Evolutionary conservation across 2,797 vertebrate species (phyloP), one percentile per base, ranked within the genome.

Genomic region (Gymnothorax javanicus): DNA sequence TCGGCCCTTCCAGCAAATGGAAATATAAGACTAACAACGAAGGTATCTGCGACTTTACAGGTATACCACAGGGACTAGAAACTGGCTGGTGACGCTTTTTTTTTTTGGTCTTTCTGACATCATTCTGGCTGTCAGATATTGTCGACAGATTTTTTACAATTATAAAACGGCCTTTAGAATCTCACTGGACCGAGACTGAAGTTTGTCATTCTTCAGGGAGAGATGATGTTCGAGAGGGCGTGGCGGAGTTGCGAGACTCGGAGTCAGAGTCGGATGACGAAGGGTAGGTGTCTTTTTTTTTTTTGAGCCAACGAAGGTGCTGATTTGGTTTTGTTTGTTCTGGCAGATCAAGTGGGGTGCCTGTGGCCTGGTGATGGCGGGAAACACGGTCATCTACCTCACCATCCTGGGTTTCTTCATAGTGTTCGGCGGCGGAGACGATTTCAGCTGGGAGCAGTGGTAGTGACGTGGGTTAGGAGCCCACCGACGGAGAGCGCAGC

Each of bases 371-470:
- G 98, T 99, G 91, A 96, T 99, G 94, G 97, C 97, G 0, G 98
- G 97, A 82, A 99, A 99, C 25, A 93, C 95, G 4, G 97, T 99
- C 82, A 98, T 99, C 95, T 99, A 99, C 94, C 91, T 98, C 89
- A 99, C 98, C 43, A 98, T 99, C 92, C 93, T 99, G 69, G 98
- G 98, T 82, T 99, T 99, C 93, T 99, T 99, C 91, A 90, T 98
- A 0, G 95, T 99, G 25, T 99, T 99, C 89, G 98, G 98, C 88
- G 94, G 94, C 0, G 92, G 97, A 87, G 98, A 99, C 87, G 98
- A 99, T 91, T 99, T 99, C 91, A 97, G 97, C 94, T 99, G 98
- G 98, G 98, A 99, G 86, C 97, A 98, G 94, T 98, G 98, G 97
- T 98, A 97, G 95, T 92, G 82, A 57, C 33, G 33, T 62, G 60